phyloP scores from a whole-genome alignment of 1,140 invertebrate genomes.

The Ips nitidus region DNA sequence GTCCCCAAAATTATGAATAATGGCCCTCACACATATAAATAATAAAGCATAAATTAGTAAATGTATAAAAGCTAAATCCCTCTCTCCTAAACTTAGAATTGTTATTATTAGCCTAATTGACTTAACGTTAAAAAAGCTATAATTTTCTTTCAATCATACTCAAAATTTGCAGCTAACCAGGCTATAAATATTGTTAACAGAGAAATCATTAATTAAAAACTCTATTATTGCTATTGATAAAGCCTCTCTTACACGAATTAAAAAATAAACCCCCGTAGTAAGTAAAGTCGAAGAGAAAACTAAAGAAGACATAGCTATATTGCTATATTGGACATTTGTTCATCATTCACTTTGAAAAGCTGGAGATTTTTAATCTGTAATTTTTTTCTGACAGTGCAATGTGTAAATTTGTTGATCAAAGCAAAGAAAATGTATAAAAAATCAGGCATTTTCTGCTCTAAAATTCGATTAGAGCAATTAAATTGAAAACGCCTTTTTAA shows the following conservation, averaged over 20 bases:
- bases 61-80: conserved; percentile 63
- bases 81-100: conserved; percentile 55
- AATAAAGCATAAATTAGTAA: conserved; percentile 63
- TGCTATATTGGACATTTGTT: conserved; percentile 55
- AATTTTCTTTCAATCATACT: conserved; percentile 69
- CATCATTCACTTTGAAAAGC: too few relatives aligned
- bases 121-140: conserved; percentile 72
- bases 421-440: too few relatives aligned
- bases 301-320: conserved; percentile 69
- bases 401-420: too few relatives aligned
- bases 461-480: too few relatives aligned
- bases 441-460: too few relatives aligned
- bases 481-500: too few relatives aligned
- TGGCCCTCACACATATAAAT: conserved; percentile 61
- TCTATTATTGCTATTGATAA: conserved; percentile 51
- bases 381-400: too few relatives aligned
- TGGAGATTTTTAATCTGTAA: too few relatives aligned
- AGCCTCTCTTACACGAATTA: conserved; percentile 65
- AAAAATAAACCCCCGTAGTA: conserved; percentile 69
- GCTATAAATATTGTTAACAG: conserved; percentile 63
- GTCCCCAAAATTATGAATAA: conserved; percentile 63
- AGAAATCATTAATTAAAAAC: conserved; percentile 51
- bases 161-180: conserved; percentile 60
- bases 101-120: conserved; percentile 67
- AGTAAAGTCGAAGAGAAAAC: conserved; percentile 76